phyloP scores from a whole-genome alignment of 2,797 vertebrate genomes.

The Pipistrellus pygmaeus region DNA sequence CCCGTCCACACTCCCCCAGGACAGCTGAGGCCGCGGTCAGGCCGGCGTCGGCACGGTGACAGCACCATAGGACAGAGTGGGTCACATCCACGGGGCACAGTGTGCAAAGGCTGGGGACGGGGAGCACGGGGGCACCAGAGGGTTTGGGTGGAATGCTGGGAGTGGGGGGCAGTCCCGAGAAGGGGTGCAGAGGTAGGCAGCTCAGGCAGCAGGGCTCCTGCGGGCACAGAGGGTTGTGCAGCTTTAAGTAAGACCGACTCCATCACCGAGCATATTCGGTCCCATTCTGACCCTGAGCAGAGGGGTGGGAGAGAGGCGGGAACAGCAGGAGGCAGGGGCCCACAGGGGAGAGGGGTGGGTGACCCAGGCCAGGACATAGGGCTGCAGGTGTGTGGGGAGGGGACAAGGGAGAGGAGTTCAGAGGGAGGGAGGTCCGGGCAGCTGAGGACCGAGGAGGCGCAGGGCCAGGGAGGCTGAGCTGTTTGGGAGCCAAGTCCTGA shows the following conservation, averaged over 20 bases:
- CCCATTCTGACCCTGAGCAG: neutral
- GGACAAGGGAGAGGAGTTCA: neutral
- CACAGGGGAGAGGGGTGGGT: neutral
- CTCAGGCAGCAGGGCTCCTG: neutral
- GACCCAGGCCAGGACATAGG: neutral
- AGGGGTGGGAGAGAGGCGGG: neutral
- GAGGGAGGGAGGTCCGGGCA: neutral
- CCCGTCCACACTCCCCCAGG: too few relatives aligned
- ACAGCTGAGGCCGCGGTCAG: neutral
- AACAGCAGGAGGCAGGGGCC: neutral
- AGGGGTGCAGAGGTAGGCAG: neutral
- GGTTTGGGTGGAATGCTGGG: neutral
- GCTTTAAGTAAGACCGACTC: neutral
- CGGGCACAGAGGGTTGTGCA: too few relatives aligned
- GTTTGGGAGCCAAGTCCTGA: neutral
- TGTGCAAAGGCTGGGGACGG: neutral
- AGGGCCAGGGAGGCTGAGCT: neutral
- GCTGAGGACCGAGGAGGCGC: too few relatives aligned
- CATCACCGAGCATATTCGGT: too few relatives aligned
- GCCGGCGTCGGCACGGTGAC: neutral
- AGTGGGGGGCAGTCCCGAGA: neutral
- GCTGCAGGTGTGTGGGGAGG: neutral
- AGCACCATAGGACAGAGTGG: too few relatives aligned
- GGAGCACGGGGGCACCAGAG: neutral
- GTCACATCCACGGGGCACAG: neutral